Conservation (phyloP, 2,888 invertebrate species). For the Spisula subtruncata region DNA sequence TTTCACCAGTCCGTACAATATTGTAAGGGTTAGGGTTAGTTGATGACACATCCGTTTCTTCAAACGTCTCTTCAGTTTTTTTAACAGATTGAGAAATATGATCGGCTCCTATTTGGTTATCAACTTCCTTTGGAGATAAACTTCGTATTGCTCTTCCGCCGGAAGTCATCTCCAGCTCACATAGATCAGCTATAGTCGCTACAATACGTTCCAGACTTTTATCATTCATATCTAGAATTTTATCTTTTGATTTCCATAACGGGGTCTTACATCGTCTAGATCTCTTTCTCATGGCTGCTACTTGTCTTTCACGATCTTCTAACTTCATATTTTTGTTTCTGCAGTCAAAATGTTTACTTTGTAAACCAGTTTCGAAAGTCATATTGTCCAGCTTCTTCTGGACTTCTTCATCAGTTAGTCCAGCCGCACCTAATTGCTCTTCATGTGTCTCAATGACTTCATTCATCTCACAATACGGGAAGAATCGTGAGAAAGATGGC, state of each 20-base stretch:
- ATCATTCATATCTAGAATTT: constrained; percentile 30
- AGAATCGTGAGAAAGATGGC: neutral
- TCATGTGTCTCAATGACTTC: neutral
- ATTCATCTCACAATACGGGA: neutral
- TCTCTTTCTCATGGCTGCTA: neutral
- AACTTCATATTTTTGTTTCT: neutral
- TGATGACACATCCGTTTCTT: no score
- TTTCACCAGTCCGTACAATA: no score
- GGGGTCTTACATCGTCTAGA: neutral
- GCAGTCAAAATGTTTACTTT: neutral
- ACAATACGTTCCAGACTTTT: constrained; percentile 26
- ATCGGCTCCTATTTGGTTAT: neutral
- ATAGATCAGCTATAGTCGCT: constrained; percentile 27
- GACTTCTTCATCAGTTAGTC: neutral
- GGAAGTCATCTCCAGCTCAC: neutral
- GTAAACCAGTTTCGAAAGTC: neutral
- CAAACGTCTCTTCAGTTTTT: no score
- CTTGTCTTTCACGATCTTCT: constrained; percentile 4
- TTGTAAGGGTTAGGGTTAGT: no score
- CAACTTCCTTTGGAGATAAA: neutral
- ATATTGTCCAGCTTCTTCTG: neutral
- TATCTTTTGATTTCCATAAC: neutral
- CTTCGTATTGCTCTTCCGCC: neutral
- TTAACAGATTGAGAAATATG: neutral
- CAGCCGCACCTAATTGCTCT: neutral